Conservation (phyloP, 2,113 vertebrate genomes). For the Laticauda laticaudata region DNA sequence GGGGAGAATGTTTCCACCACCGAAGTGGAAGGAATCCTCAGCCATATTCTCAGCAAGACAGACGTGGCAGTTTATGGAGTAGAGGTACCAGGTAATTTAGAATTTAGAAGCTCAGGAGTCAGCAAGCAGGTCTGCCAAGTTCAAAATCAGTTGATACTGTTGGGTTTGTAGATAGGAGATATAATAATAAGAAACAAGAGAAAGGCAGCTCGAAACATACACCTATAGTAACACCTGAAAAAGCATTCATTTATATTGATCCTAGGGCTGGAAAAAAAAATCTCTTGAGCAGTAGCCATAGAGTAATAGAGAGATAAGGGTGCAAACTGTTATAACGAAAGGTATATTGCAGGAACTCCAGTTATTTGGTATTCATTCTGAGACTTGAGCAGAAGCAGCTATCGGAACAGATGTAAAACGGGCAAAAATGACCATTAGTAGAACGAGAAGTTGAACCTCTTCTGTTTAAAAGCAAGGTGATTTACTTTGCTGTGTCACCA, state of each 20-base stretch:
- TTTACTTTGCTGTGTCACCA: not conserved
- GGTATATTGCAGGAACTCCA: not conserved
- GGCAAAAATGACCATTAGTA: not conserved
- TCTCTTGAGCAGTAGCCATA: not conserved
- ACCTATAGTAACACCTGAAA: not conserved
- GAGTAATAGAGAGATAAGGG: not conserved
- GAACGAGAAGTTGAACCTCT: not conserved
- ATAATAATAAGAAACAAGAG: not conserved
- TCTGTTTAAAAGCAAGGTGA: not conserved
- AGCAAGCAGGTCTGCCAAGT: not conserved
- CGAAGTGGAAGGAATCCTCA: conserved; percentile 91
- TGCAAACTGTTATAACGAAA: not conserved
- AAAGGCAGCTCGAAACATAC: not conserved
- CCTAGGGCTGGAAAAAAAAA: not conserved
- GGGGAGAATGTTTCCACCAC: conserved; percentile 98
- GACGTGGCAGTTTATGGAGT: conserved; percentile 97
- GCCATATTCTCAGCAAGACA: conserved; percentile 87
- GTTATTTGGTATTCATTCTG: not conserved
- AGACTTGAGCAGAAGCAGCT: not conserved
- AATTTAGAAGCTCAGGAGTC: not conserved
- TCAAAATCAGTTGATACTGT: not conserved
- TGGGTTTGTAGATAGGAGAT: not conserved
- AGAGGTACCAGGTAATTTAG: conserved; percentile 86
- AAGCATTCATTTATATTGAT: not conserved
- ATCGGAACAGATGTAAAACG: not conserved